Base-by-base conservation (phyloP, 2,888 invertebrate genomes). In the Cataglyphis albicans region DNA sequence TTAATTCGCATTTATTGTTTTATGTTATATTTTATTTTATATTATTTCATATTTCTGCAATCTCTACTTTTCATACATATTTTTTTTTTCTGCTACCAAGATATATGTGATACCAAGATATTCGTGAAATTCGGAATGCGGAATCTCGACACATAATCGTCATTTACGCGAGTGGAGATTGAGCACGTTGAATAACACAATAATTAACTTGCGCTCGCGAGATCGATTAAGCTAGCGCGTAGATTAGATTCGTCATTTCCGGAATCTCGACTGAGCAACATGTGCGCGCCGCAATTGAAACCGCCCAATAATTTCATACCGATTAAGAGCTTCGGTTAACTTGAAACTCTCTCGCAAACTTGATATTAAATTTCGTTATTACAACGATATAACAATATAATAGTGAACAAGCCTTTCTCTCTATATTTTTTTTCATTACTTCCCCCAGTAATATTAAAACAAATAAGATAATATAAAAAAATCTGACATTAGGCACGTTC, bases 161-260 rank as follows among this genome's bases (percentile, higher is more conserved):
- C 78, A 44, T 70, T 57, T 59, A 57, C 68, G 68, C 55, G 57
- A 68, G 57, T 57, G 57, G 57, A 57, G 57, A 57, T 76, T 59
- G 38, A 4, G 44, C 59, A 41, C 68, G 68, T 68, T 44, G 41
- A 78, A 59, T 78, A 78, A 78, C 68, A 59, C 68, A 68, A 68
- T 78, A 78, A 78, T 78, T 78, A 78, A 78, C 70, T 78, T 68
- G 68, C 74, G 55, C 52, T 61, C 48, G 67, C 63, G 68, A 63
- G 68, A 63, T 70, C 82, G 82, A 84, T 72, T 88, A 82, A 82
- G 78, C 59, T 72, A 67, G 81, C 76, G 65, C 81, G 76, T 75
- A 76, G 48, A 72, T 84, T 74, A 74, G 81, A 48, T 35, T 73
- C 21, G n/a, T 41, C 82, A 67, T 82, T 84, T 82, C 84, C 82